phyloP scores from a whole-genome alignment of 2,888 invertebrate species.

The Leptura quadrifasciata region DNA sequence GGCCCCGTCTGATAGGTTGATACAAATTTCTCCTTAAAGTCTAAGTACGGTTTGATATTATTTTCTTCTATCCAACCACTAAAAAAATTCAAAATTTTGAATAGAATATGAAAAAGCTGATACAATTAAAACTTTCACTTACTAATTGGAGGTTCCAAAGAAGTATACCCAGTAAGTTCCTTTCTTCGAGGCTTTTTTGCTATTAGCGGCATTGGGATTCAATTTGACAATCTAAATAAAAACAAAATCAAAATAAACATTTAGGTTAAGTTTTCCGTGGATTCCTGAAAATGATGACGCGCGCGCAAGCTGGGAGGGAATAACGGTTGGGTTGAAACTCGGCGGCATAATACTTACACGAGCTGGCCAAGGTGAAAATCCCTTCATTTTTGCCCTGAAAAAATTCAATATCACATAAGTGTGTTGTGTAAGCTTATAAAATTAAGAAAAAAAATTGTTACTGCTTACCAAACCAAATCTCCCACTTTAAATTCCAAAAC shows the following conservation, averaged over 20 bases:
- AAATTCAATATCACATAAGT: conserved; percentile 63
- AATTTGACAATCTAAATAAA: conserved; percentile 87
- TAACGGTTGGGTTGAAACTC: conserved; percentile 72
- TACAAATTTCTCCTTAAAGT: conserved; percentile 85
- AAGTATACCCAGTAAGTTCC: conserved; percentile 93
- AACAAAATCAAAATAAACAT: conserved; percentile 56
- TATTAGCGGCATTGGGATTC: conserved; percentile 82
- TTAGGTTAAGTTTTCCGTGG: conserved; percentile 51
- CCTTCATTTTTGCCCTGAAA: conserved; percentile 98
- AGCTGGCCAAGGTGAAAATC: conserved; percentile 97
- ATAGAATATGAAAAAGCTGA: background rate
- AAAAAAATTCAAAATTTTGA: conserved; percentile 56
- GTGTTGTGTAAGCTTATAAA: background rate
- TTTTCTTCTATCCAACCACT: conserved; percentile 94
- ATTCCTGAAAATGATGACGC: conserved; percentile 45
- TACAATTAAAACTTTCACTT: conserved; percentile 75
- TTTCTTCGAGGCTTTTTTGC: conserved; percentile 85
- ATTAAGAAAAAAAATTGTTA: conserved; percentile 48
- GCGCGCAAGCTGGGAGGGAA: conserved; percentile 65
- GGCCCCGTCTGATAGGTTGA: conserved; percentile 84
- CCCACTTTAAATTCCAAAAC: conserved; percentile 79
- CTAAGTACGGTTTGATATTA: conserved; percentile 88
- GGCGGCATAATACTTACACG: conserved; percentile 83
- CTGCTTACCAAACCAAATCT: conserved; percentile 82
- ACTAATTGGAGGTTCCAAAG: conserved; percentile 97